Percentiles rank a stretch among this genome's conserved stretches.
These are phyloP conservation scores for Micronycteris hirsuta DNA, from an alignment of 2,113 vertebrate species.

Conservation along the genomic window DNA sequence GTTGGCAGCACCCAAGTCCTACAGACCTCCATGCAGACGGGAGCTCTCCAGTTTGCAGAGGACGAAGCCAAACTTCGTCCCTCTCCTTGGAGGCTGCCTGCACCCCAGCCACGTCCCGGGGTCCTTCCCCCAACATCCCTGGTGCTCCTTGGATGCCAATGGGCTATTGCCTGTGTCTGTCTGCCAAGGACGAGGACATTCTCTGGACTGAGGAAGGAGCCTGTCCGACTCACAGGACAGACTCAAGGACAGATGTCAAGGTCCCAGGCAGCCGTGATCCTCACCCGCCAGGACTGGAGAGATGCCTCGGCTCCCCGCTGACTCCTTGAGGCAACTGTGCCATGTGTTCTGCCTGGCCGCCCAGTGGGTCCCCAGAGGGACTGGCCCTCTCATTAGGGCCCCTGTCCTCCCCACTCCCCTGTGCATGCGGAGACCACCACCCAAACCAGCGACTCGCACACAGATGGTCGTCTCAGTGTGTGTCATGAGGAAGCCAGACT, in stretches of 20 bases:
- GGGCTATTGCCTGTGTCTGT: no score
- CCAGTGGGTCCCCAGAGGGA: neutral
- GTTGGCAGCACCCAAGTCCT: neutral
- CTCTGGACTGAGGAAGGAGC: neutral
- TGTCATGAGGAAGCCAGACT: neutral
- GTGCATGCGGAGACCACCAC: no score
- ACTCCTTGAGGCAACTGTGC: fast-evolving
- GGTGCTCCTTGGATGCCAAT: fast-evolving
- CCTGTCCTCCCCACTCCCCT: no score
- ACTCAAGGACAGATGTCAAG: fast-evolving
- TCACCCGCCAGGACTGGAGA: fast-evolving
- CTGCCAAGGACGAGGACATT: neutral
- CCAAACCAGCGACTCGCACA: fast-evolving
- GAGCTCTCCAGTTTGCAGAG: neutral
- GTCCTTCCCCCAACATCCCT: no score
- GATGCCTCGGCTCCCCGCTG: neutral
- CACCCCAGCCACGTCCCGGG: neutral
- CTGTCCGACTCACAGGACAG: neutral
- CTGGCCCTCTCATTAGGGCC: no score
- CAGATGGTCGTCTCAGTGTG: neutral
- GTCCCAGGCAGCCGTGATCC: neutral
- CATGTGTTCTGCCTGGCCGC: fast-evolving
- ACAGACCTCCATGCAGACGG: neutral
- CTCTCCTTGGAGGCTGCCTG: neutral
- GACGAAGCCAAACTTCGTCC: fast-evolving